These are phyloP conservation scores for Ginglymostoma cirratum DNA, from an alignment of 2,113 vertebrate species.

Conservation along the genomic window DNA sequence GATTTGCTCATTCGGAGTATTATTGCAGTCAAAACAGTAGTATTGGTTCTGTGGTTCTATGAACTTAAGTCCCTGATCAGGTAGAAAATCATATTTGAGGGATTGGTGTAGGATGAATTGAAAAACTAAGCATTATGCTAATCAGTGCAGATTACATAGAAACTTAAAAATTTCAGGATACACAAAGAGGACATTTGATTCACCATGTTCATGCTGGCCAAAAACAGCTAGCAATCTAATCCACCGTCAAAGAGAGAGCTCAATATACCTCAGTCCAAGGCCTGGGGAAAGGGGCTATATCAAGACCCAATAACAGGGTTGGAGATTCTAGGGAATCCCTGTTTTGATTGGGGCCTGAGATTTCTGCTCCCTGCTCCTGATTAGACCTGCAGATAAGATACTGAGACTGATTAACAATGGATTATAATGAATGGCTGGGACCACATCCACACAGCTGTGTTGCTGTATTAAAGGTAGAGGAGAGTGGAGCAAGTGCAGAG, in stretches of 20 bases:
- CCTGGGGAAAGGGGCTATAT: not conserved
- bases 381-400: not conserved
- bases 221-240: not conserved
- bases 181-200: no score
- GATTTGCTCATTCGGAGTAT: no score
- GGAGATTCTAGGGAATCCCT: no score
- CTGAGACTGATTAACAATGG: not conserved
- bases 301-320: no score
- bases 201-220: no score
- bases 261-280: not conserved
- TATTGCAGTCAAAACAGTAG: no score
- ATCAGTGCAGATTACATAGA: not conserved
- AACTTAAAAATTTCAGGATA: not conserved
- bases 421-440: not conserved
- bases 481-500: not conserved
- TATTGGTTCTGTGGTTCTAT: not conserved
- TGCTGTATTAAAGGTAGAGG: not conserved
- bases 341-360: no score
- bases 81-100: not conserved
- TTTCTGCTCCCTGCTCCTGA: no score
- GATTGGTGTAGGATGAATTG: not conserved
- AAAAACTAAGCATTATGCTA: not conserved
- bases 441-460: not conserved
- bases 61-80: not conserved
- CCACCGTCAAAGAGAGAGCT: not conserved